Evolutionary conservation across 2,797 vertebrate genomes (phyloP).

Genomic region (Cossypha niveicapilla): DNA sequence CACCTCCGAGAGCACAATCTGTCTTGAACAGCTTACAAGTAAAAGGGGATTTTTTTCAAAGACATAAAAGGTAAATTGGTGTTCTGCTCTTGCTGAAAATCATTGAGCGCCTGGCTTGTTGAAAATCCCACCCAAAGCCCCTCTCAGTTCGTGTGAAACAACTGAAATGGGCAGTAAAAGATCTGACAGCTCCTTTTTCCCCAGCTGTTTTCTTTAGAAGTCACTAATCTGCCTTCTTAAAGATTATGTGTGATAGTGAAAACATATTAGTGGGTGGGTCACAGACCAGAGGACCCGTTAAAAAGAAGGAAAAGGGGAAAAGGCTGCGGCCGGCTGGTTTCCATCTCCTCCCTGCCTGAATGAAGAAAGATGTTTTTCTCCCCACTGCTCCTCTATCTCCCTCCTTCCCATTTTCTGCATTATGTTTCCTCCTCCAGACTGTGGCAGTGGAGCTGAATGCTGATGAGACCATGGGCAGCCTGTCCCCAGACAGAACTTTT

Average conservation of each 20-base stretch:
- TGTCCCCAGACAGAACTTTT: slow-evolving; percentile 52
- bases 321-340: background rate
- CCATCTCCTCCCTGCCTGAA: slow-evolving; percentile 25
- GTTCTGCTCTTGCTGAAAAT: slow-evolving; percentile 14
- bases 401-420: slow-evolving; percentile 43
- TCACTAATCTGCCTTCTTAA: background rate
- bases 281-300: background rate
- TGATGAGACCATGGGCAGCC: slow-evolving; percentile 48
- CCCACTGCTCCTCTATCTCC: slow-evolving; percentile 24
- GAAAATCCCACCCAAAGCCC: slow-evolving; percentile 1
- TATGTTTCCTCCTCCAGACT: slow-evolving; percentile 59
- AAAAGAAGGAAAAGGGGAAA: background rate
- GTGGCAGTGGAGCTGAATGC: slow-evolving; percentile 55
- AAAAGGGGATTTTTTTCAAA: background rate
- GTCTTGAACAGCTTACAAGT: slow-evolving; percentile 14
- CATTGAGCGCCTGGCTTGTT: background rate
- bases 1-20: slow-evolving; percentile 12
- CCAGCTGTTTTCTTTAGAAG: background rate
- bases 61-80: slow-evolving; percentile 9
- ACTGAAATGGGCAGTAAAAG: background rate
- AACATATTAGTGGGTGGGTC: background rate
- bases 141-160: rapidly evolving
- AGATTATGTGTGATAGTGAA: background rate
- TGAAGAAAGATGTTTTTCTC: slow-evolving; percentile 55
- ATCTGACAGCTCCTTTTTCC: background rate